phyloP scores from a whole-genome alignment of 2,797 vertebrate species.

The Neosalanx taihuensis region DNA sequence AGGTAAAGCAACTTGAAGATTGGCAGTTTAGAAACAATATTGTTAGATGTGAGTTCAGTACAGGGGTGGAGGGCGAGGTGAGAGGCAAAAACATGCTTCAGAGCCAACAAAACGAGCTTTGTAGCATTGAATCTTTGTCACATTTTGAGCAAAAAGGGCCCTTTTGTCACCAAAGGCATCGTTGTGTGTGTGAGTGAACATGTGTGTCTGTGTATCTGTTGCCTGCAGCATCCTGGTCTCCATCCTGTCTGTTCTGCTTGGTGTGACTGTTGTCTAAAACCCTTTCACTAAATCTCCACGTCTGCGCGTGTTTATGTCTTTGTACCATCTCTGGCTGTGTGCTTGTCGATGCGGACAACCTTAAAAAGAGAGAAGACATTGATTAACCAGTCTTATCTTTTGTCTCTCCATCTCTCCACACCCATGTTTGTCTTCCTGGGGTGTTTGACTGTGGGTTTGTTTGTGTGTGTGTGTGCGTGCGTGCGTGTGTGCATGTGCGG shows the following conservation, averaged over 20 bases:
- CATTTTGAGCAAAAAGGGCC: constrained; percentile 51
- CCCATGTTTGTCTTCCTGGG: background rate
- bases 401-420: background rate
- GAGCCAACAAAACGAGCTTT: constrained; percentile 45
- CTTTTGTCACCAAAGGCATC: constrained; percentile 54
- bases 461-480: constrained; percentile 21
- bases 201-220: constrained; percentile 53
- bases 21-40: constrained; percentile 40
- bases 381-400: background rate
- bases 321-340: constrained; percentile 37
- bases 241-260: constrained; percentile 46
- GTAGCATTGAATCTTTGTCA: constrained; percentile 44
- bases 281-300: constrained; percentile 56
- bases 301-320: constrained; percentile 38
- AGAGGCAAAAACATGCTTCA: constrained; percentile 43
- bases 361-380: background rate
- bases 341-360: background rate
- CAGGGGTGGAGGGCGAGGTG: constrained; percentile 10
- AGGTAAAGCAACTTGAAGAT: constrained; percentile 35
- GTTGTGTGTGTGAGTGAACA: constrained; percentile 30
- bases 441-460: constrained; percentile 8
- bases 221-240: constrained; percentile 56
- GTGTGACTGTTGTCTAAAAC: constrained; percentile 57
- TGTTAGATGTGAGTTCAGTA: constrained; percentile 47
- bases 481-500: constrained; percentile 19